Evolutionary conservation across 2,888 invertebrate species (phyloP).

Genomic region (Protophormia terraenovae): DNA sequence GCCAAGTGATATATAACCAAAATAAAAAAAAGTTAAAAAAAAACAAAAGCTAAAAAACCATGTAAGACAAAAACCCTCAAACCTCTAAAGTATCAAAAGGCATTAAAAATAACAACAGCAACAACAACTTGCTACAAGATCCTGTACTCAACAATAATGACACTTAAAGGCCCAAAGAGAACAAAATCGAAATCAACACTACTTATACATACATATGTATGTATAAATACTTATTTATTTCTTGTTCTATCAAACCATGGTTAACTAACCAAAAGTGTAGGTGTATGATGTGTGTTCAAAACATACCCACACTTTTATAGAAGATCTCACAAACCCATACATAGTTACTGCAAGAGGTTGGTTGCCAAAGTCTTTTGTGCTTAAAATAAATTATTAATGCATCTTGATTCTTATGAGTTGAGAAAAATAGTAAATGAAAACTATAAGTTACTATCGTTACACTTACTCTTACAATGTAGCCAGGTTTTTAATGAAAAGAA

Average conservation of each 20-base stretch:
- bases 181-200: slow-evolving; percentile 41
- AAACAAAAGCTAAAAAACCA: background rate
- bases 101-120: slow-evolving; percentile 51
- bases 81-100: slow-evolving; percentile 43
- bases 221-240: no score
- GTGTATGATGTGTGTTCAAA: background rate
- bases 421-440: background rate
- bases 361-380: slow-evolving; percentile 39
- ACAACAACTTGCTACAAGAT: slow-evolving; percentile 47
- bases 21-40: slow-evolving; percentile 6
- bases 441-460: slow-evolving; percentile 1
- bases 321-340: background rate
- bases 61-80: slow-evolving; percentile 29
- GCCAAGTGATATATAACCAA: background rate
- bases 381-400: slow-evolving; percentile 56
- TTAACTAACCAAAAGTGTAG: background rate
- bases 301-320: no score
- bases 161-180: slow-evolving; percentile 37
- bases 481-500: slow-evolving; percentile 41
- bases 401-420: slow-evolving; percentile 18
- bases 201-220: no score
- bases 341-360: slow-evolving; percentile 41
- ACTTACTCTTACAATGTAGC: background rate
- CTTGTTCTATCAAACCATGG: background rate
- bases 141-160: slow-evolving; percentile 49